These are phyloP conservation scores for Andrena bicolor DNA, from an alignment of 2,888 invertebrate genomes.

Conservation along the genomic window DNA sequence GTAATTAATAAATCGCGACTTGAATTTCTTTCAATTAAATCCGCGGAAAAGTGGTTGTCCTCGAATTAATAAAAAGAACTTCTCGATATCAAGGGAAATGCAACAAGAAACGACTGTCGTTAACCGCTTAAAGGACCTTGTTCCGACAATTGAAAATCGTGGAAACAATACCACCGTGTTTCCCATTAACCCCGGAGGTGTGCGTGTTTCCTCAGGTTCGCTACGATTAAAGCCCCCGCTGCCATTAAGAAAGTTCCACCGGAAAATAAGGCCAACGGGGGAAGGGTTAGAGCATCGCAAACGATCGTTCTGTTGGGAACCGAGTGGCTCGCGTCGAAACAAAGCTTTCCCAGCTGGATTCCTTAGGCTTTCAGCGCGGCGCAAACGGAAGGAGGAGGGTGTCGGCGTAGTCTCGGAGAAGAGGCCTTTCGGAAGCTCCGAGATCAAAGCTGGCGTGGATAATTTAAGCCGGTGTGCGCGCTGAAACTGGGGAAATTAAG, in stretches of 20 bases:
- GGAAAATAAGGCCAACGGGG: constrained; percentile 21
- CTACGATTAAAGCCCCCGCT: background rate
- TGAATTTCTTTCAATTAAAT: too few species aligned
- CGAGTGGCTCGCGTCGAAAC: constrained; percentile 21
- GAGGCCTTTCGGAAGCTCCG: background rate
- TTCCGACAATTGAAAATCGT: constrained; percentile 34
- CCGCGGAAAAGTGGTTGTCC: background rate
- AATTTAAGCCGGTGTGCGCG: constrained; percentile 21
- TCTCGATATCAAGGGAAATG: too few species aligned
- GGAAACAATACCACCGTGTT: constrained; percentile 6
- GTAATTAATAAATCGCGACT: too few species aligned
- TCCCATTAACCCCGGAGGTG: background rate
- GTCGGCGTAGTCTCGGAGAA: background rate
- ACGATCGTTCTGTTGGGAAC: constrained; percentile 21
- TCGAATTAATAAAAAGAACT: background rate
- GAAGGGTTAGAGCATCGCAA: background rate
- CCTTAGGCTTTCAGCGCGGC: constrained; percentile 16
- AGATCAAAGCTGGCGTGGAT: constrained; percentile 41
- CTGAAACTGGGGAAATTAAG: constrained; percentile 34
- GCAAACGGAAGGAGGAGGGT: background rate
- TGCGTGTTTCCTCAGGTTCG: constrained; percentile 19
- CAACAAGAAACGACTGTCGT: too few species aligned
- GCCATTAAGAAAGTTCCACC: constrained; percentile 30
- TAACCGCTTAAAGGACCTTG: background rate
- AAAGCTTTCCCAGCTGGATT: constrained; percentile 20